Conservation (phyloP, 2,797 vertebrate genomes). For the Muscicapa comitata region DNA sequence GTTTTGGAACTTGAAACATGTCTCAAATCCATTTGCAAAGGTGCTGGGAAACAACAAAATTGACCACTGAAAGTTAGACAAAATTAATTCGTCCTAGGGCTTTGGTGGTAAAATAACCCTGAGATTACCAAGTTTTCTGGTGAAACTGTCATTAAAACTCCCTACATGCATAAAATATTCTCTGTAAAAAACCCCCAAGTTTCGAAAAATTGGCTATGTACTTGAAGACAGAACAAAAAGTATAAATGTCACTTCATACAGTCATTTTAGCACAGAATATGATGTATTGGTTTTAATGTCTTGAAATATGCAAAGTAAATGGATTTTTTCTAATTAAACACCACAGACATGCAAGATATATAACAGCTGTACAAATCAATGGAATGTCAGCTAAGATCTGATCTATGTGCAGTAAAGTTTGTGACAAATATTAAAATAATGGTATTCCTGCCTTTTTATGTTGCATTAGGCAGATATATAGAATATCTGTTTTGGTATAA, state of each 20-base stretch:
- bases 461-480: background rate
- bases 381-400: background rate
- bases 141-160: constrained; percentile 48
- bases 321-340: constrained; percentile 7
- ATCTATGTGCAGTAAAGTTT: background rate
- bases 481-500: background rate
- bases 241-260: constrained; percentile 1
- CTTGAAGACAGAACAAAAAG: constrained; percentile 31
- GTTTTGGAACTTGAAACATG: constrained; percentile 40
- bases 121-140: constrained; percentile 5
- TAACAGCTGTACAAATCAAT: constrained; percentile 31
- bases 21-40: constrained; percentile 44
- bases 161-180: constrained; percentile 39
- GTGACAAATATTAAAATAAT: background rate
- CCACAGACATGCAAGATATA: background rate
- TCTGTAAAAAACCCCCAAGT: background rate
- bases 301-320: constrained; percentile 54
- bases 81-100: constrained; percentile 57
- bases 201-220: constrained; percentile 42
- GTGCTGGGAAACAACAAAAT: background rate
- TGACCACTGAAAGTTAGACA: constrained; percentile 39
- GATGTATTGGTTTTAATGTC: constrained; percentile 7
- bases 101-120: constrained; percentile 36
- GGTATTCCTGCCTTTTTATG: background rate
- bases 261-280: background rate